Evolutionary conservation across 1,140 invertebrate genomes (phyloP).

Genomic region (Camponotus pennsylvanicus): DNA sequence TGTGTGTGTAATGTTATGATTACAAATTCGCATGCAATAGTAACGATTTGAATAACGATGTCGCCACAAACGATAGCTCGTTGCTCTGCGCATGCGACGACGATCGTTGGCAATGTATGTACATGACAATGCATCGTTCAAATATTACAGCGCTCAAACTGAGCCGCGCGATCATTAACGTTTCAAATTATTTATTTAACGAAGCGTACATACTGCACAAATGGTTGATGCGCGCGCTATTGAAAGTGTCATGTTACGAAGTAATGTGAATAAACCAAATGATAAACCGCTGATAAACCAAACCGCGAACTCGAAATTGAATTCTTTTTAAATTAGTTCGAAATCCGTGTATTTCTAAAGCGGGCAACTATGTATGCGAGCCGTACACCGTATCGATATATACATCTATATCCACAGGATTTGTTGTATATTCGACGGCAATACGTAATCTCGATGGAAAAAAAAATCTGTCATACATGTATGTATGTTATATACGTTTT

Average conservation of each 20-base stretch:
- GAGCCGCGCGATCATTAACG: constrained; percentile 50
- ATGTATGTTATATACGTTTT: background rate
- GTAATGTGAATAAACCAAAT: background rate
- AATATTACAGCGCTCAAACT: constrained; percentile 50
- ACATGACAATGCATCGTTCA: constrained; percentile 40
- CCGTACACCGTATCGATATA: background rate
- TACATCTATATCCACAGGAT: background rate
- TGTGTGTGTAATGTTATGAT: constrained; percentile 54
- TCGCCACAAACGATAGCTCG: constrained; percentile 42
- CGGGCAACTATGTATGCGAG: background rate
- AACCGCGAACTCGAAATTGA: constrained; percentile 32
- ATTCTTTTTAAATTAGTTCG: background rate
- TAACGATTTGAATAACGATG: constrained; percentile 60
- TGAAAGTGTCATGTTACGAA: constrained; percentile 33
- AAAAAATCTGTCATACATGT: background rate
- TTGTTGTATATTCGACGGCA: background rate
- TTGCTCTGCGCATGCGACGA: constrained; percentile 14
- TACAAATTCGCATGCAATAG: constrained; percentile 49
- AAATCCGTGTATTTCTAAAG: background rate
- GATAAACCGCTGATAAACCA: background rate
- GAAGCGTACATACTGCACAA: constrained; percentile 33
- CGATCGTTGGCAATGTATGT: constrained; percentile 27
- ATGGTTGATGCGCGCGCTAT: constrained; percentile 32
- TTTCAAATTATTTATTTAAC: constrained; percentile 61
- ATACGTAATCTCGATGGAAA: background rate